Evolutionary conservation across 2,113 vertebrate genomes (phyloP).

Genomic region (Ia io): DNA sequence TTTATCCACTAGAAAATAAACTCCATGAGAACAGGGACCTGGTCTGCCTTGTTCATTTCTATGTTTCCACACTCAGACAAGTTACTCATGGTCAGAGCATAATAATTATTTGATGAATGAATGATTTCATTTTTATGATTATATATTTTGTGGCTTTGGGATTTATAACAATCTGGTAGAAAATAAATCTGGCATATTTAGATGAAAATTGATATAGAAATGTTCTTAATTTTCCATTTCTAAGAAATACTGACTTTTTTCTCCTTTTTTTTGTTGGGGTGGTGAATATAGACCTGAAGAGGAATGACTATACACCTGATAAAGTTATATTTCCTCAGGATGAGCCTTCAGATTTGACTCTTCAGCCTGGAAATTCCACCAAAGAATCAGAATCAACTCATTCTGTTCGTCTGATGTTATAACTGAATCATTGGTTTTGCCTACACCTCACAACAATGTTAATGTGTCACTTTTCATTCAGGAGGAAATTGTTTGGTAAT

Average conservation of each 20-base stretch:
- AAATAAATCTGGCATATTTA: conserved; percentile 10
- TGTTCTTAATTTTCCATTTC: conserved; percentile 27
- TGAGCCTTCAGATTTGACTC: conserved; percentile 86
- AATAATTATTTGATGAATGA: not conserved
- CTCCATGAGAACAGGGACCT: not conserved
- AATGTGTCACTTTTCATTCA: conserved; percentile 66
- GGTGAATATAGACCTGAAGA: conserved; percentile 90
- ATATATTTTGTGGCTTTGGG: not conserved
- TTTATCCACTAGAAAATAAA: not conserved
- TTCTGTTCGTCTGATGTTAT: conserved; percentile 94
- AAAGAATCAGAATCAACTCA: conserved; percentile 89
- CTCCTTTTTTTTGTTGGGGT: not conserved
- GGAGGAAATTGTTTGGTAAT: conserved; percentile 55
- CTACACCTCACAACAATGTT: conserved; percentile 63
- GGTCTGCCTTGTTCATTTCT: not conserved
- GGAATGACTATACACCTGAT: conserved; percentile 98
- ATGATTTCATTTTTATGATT: conserved; percentile 5
- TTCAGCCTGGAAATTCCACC: conserved; percentile 86
- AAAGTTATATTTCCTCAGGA: conserved; percentile 93
- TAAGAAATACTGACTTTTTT: conserved; percentile 5
- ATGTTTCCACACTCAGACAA: not conserved
- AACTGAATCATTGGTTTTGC: conserved; percentile 75
- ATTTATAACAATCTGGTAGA: not conserved
- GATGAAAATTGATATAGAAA: not conserved
- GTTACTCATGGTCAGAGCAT: not conserved